phyloP scores from a whole-genome alignment of 2,888 invertebrate genomes.

The Nasonovia ribisnigri region DNA sequence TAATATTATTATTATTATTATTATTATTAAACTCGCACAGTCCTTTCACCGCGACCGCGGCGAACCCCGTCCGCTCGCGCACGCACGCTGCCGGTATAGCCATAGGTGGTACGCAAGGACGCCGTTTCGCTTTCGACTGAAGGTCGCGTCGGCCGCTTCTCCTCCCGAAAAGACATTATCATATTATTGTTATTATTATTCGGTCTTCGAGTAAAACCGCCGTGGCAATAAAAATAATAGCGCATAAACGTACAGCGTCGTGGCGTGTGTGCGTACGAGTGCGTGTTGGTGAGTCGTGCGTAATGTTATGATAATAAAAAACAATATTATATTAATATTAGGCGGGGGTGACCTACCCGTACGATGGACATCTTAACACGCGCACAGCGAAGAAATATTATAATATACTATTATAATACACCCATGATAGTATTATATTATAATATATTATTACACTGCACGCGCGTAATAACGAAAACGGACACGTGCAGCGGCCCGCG shows the following conservation, averaged over 20 bases:
- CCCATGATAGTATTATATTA: not conserved
- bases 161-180: constrained; percentile 1
- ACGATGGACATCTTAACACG: not conserved
- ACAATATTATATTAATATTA: not conserved
- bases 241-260: not conserved
- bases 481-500: not conserved
- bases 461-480: not conserved
- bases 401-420: not conserved
- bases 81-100: not conserved
- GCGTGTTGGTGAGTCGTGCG: not conserved
- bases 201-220: not conserved
- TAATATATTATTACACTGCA: not conserved
- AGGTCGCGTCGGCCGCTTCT: constrained; percentile 27
- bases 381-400: not conserved
- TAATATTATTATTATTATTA: not conserved
- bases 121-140: constrained; percentile 62
- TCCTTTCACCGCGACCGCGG: constrained; percentile 57
- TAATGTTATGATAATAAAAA: not conserved
- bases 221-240: not conserved
- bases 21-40: too few relatives aligned
- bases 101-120: constrained; percentile 53
- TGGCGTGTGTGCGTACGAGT: not conserved
- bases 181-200: too few relatives aligned
- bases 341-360: not conserved
- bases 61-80: constrained; percentile 14